These are phyloP conservation scores for Elephantulus edwardii DNA, from an alignment of 2,113 vertebrate species.

Conservation along the genomic window DNA sequence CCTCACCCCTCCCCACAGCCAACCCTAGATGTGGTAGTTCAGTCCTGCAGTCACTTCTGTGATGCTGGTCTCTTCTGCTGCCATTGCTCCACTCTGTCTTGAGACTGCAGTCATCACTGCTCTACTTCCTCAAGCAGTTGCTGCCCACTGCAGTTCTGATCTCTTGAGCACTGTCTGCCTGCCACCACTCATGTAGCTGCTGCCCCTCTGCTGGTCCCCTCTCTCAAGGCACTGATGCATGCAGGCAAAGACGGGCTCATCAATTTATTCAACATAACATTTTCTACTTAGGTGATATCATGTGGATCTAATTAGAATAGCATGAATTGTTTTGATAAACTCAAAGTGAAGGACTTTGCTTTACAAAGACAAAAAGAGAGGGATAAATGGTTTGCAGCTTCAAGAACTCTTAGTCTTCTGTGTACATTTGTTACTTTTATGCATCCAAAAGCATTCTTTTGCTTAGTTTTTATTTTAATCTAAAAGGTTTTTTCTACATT, in stretches of 20 bases:
- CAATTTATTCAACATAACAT: neutral
- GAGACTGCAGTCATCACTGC: too few species aligned
- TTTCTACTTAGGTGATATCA: conserved; percentile 40
- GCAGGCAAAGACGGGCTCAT: conserved; percentile 3
- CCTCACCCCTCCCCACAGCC: too few species aligned
- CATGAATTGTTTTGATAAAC: conserved; percentile 11
- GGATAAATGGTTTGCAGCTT: neutral
- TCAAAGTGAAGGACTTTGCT: neutral
- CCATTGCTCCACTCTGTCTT: too few species aligned
- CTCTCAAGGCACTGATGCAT: too few species aligned
- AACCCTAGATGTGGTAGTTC: too few species aligned
- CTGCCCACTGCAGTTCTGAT: too few species aligned
- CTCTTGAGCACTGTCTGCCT: too few species aligned
- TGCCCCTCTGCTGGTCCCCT: too few species aligned
- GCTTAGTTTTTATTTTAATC: conserved; percentile 23
- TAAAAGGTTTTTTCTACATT: neutral
- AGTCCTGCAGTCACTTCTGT: too few species aligned
- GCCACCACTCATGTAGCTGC: too few species aligned
- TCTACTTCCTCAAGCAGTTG: too few species aligned
- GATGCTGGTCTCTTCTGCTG: too few species aligned
- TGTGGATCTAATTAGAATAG: conserved; percentile 24
- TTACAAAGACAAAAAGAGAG: neutral
- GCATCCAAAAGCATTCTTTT: conserved; percentile 34
- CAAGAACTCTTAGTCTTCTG: neutral
- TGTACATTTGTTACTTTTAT: neutral